These are phyloP conservation scores for Leistus spinibarbis DNA, from an alignment of 2,888 invertebrate species.

Conservation along the genomic window DNA sequence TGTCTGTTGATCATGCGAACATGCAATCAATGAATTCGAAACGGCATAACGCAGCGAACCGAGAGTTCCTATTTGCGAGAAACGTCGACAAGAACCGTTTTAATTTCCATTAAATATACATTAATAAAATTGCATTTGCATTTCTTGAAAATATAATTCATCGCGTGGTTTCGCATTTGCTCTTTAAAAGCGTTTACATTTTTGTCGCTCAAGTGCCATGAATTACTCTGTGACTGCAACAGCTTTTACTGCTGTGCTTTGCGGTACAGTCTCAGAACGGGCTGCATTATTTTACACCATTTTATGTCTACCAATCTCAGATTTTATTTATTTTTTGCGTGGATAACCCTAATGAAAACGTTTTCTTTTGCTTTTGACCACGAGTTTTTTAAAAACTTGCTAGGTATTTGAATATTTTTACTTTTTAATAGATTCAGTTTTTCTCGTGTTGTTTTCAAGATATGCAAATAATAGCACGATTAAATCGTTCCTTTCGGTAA, in stretches of 20 bases:
- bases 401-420: too few relatives aligned
- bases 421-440: too few relatives aligned
- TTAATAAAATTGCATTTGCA: slow-evolving; percentile 39
- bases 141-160: slow-evolving; percentile 21
- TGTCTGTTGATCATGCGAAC: slow-evolving; percentile 33
- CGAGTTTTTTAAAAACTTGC: too few relatives aligned
- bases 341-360: too few relatives aligned
- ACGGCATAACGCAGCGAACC: not conserved
- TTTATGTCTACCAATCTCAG: too few relatives aligned
- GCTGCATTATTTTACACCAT: not conserved
- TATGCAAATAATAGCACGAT: too few relatives aligned
- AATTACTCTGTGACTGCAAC: not conserved
- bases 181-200: not conserved
- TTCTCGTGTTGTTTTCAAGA: too few relatives aligned
- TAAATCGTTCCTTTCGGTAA: too few relatives aligned
- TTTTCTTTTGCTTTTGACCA: too few relatives aligned
- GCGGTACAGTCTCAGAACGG: not conserved
- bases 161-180: not conserved
- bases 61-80: slow-evolving; percentile 13
- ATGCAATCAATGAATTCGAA: slow-evolving; percentile 31
- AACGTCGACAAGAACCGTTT: slow-evolving; percentile 3
- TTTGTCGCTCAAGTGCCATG: not conserved
- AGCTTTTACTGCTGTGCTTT: not conserved
- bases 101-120: slow-evolving; percentile 37
- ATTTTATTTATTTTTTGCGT: too few relatives aligned